These are phyloP conservation scores for Erithacus rubecula DNA, from an alignment of 2,797 vertebrate species.

Conservation along the genomic window DNA sequence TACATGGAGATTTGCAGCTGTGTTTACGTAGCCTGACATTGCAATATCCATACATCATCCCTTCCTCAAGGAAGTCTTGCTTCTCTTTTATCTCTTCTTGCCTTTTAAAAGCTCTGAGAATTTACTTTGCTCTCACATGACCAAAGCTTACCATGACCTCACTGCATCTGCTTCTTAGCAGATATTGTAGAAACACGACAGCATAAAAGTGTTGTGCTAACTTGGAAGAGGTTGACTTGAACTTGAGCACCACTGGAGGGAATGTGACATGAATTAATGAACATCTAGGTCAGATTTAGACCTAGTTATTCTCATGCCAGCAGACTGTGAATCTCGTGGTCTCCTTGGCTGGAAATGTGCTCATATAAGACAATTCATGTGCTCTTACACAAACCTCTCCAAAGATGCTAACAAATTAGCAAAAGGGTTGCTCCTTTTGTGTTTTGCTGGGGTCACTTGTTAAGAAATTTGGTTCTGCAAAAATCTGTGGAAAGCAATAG, in stretches of 20 bases:
- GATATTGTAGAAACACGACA: constrained; percentile 19
- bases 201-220: neutral
- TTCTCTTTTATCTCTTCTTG: constrained; percentile 35
- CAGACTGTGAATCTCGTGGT: neutral
- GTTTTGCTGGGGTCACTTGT: neutral
- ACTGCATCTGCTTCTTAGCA: neutral
- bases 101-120: constrained; percentile 2
- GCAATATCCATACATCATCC: constrained; percentile 32
- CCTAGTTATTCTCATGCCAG: neutral
- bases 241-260: neutral
- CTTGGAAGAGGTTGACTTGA: neutral
- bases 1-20: constrained; percentile 56
- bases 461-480: neutral
- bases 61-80: constrained; percentile 15
- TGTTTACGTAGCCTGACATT: constrained; percentile 49
- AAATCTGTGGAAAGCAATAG: neutral
- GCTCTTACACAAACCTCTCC: neutral
- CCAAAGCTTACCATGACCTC: neutral
- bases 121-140: neutral
- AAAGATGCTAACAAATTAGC: neutral
- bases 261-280: neutral
- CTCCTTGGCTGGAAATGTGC: neutral
- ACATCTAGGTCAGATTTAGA: neutral
- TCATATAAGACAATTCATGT: neutral
- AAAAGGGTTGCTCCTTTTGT: neutral